Base-by-base conservation (phyloP, 2,888 invertebrate species). In the Amphimallon solstitiale region DNA sequence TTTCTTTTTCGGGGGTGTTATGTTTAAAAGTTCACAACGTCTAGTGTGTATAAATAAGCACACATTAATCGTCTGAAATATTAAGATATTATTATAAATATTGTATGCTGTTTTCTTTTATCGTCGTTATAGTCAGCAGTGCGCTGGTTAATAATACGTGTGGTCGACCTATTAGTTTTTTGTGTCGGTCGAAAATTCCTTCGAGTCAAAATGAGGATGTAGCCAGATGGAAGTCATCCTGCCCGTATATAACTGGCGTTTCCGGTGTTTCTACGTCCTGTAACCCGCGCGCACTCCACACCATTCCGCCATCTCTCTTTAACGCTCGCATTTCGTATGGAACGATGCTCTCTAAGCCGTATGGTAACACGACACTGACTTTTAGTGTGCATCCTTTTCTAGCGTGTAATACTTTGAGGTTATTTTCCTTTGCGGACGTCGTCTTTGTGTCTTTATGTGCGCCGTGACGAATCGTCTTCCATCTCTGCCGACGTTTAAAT, bases 161-260 rank as follows among this genome's bases (percentile, higher is more conserved):
- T 68, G 67, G 69, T 69, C 68, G 70, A 66, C 66, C 67, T 68
- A 68, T 66, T 65, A 68, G 67, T 75, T 77, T 77, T 76, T 78
- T 78, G 75, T 76, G 75, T 74, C 76, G 76, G 77, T 78, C 76
- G 73, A 78, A 79, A 78, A 78, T 80, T 79, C 79, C 76, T 79
- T 79, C 73, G 72, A 75, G 72, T 74, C 76, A 75, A 77, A 79
- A 79, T 79, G 78, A 79, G 80, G 79, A 80, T 80, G 79, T 79
- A 76, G 76, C 78, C 80, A 80, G 79, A 80, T 80, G 80, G 80
- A 80, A 80, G 79, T 79, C 80, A 80, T 80, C 80, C 80, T 79
- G 79, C 76, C 77, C 76, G 75, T 77, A 75, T 86, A 86, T 87
- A 87, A 87, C 86, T 85, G 84, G 84, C 85, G 85, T 84, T 81